Evolutionary conservation across 1,140 invertebrate genomes (phyloP).

Genomic region (Cotesia vestalis): DNA sequence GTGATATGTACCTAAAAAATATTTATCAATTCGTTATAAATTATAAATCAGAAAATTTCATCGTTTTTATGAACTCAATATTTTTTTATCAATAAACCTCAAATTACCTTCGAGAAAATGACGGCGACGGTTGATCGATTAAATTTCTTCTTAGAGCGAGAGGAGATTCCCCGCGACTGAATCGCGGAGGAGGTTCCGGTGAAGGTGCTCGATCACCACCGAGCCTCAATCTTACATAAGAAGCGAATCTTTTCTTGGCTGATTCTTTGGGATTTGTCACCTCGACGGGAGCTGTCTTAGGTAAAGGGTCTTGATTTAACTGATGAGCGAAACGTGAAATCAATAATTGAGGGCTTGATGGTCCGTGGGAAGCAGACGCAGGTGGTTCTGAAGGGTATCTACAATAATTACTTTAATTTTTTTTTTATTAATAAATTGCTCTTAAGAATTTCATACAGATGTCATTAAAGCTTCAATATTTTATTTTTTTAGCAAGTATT

Average conservation of each 20-base stretch:
- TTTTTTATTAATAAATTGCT: not conserved
- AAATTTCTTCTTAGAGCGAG: conserved; percentile 70
- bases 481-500: too few species aligned
- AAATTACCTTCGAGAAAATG: conserved; percentile 70
- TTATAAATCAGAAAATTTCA: not conserved
- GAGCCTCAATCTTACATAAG: conserved; percentile 75
- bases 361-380: conserved; percentile 54
- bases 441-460: too few species aligned
- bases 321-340: conserved; percentile 61
- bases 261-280: conserved; percentile 53
- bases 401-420: conserved; percentile 27
- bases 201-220: conserved; percentile 65
- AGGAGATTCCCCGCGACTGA: conserved; percentile 73
- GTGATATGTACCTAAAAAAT: conserved; percentile 70
- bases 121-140: conserved; percentile 66
- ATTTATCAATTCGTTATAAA: not conserved
- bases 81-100: not conserved
- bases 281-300: conserved; percentile 43
- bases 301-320: conserved; percentile 55
- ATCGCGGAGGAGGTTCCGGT: conserved; percentile 74
- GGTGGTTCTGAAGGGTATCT: conserved; percentile 63
- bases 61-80: not conserved
- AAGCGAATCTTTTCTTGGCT: conserved; percentile 74
- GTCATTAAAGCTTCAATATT: too few species aligned
- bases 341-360: conserved; percentile 59